Evolutionary conservation across 1,140 invertebrate genomes (phyloP).

Genomic region (Drosophila micromelanica): DNA sequence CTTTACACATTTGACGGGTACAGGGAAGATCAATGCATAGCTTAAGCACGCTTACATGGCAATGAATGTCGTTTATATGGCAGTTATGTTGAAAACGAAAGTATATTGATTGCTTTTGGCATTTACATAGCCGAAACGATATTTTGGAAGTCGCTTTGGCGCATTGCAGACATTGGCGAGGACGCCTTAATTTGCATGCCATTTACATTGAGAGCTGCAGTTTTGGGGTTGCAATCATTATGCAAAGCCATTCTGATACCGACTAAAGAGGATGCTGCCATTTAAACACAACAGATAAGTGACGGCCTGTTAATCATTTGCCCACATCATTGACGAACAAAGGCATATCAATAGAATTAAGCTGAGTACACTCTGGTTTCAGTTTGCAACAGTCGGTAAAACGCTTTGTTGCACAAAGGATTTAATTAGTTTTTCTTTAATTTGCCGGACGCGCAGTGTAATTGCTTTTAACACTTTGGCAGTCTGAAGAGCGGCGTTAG

Average conservation of each 20-base stretch:
- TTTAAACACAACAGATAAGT: constrained; percentile 10
- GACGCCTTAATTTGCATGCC: constrained; percentile 62
- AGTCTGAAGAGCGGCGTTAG: constrained; percentile 45
- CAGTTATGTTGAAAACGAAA: constrained; percentile 73
- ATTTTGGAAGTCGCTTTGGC: constrained; percentile 43
- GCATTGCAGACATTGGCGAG: constrained; percentile 58
- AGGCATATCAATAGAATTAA: constrained; percentile 33
- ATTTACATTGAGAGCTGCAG: constrained; percentile 42
- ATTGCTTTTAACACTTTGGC: constrained; percentile 72
- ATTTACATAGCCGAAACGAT: constrained; percentile 64
- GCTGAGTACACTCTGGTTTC: constrained; percentile 8
- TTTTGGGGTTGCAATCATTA: constrained; percentile 29
- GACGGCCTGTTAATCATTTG: constrained; percentile 29
- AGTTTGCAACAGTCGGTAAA: neutral
- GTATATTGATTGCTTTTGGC: constrained; percentile 51
- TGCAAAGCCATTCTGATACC: constrained; percentile 23
- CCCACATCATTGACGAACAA: constrained; percentile 4
- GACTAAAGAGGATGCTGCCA: constrained; percentile 5
- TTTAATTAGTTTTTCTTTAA: constrained; percentile 83
- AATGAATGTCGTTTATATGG: constrained; percentile 64
- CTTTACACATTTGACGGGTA: too few relatives aligned
- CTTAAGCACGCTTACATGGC: constrained; percentile 54
- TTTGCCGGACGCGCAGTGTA: constrained; percentile 61
- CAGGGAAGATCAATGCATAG: constrained; percentile 25
- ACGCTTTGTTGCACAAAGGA: constrained; percentile 66